Evolutionary conservation across 2,888 invertebrate genomes (phyloP).

Genomic region (Diaprepes abbreviatus): DNA sequence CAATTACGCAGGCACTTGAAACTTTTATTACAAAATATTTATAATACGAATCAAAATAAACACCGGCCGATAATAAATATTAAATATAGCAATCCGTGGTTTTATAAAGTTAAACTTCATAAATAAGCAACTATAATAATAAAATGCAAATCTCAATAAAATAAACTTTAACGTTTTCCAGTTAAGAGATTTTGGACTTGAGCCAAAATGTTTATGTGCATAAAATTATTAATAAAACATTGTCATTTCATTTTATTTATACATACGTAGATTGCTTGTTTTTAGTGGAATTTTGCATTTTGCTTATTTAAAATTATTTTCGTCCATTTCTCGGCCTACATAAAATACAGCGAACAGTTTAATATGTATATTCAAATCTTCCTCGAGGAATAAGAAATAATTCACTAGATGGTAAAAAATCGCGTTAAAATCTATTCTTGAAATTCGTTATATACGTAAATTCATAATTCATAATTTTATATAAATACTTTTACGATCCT

Average conservation of each 20-base stretch:
- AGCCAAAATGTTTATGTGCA: conserved; percentile 17
- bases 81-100: conserved; percentile 2
- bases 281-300: too few species aligned
- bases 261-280: too few species aligned
- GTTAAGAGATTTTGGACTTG: not conserved
- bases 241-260: conserved; percentile 18
- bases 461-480: too few species aligned
- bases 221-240: conserved; percentile 28
- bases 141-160: conserved; percentile 20
- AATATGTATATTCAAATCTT: too few species aligned
- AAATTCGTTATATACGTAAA: too few species aligned
- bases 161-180: conserved; percentile 2
- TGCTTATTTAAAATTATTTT: too few species aligned
- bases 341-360: too few species aligned
- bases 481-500: too few species aligned
- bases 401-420: too few species aligned
- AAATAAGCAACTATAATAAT: conserved; percentile 14
- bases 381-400: too few species aligned
- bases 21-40: conserved; percentile 8
- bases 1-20: not conserved
- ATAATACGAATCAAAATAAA: not conserved
- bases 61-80: conserved; percentile 11
- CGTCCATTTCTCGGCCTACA: too few species aligned
- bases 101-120: conserved; percentile 16
- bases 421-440: too few species aligned